Evolutionary conservation across 2,888 invertebrate genomes (phyloP).

Genomic region (Tanypteryx hageni): DNA sequence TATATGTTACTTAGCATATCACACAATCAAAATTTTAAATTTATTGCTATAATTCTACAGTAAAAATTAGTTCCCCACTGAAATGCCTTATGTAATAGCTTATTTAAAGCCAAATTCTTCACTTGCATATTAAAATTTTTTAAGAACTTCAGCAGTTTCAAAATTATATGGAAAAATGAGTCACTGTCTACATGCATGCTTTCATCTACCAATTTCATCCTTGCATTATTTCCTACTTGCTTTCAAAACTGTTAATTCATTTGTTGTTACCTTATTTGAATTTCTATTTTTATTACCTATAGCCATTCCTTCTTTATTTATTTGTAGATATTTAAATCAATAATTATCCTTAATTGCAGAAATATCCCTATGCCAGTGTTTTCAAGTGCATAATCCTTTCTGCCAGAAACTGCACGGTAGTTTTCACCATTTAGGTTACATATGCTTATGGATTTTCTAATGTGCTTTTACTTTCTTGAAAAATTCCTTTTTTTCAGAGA

Average conservation of each 20-base stretch:
- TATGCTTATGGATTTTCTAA: conserved; percentile 25
- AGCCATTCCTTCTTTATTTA: neutral
- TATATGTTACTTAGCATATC: conserved; percentile 13
- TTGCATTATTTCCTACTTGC: neutral
- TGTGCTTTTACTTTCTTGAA: neutral
- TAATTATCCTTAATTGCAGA: neutral
- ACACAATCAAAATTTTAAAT: neutral
- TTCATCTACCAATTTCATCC: conserved; percentile 13
- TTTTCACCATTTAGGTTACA: conserved; percentile 33
- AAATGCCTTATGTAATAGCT: neutral
- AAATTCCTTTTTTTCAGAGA: conserved; percentile 13
- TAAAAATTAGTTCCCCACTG: neutral
- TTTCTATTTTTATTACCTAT: neutral
- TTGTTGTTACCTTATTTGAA: neutral
- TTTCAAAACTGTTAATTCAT: neutral
- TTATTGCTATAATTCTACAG: neutral
- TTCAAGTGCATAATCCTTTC: neutral
- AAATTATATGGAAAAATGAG: neutral
- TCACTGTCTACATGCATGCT: conserved; percentile 36
- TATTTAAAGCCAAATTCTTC: neutral
- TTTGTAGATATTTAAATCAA: neutral
- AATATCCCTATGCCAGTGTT: neutral
- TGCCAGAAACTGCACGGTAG: conserved; percentile 54
- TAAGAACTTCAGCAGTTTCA: neutral
- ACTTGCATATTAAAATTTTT: conserved; percentile 24